These are phyloP conservation scores for Asbolus verrucosus DNA, from an alignment of 1,140 invertebrate genomes.

Conservation along the genomic window DNA sequence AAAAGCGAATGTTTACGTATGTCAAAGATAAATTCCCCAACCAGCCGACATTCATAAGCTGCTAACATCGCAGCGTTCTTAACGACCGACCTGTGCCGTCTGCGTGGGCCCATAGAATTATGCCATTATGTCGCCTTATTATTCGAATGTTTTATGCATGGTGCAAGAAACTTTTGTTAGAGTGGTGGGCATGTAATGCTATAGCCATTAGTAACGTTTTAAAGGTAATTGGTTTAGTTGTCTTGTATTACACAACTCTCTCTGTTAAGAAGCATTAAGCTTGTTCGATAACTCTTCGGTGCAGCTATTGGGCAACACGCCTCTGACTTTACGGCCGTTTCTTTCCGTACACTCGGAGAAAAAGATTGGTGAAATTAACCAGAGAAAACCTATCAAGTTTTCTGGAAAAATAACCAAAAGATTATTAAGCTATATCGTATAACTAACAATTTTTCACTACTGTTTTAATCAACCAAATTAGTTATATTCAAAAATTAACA, in stretches of 20 bases:
- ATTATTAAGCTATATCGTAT: too few relatives aligned
- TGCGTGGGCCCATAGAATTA: background rate
- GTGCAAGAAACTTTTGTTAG: slow-evolving; percentile 13
- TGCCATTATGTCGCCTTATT: slow-evolving; percentile 11
- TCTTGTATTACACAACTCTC: background rate
- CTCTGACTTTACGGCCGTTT: background rate
- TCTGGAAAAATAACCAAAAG: too few relatives aligned
- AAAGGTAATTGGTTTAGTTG: slow-evolving; percentile 25
- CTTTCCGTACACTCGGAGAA: too few relatives aligned
- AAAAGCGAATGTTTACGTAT: background rate
- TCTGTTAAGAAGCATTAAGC: background rate
- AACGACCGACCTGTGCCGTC: slow-evolving; percentile 1
- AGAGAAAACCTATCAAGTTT: too few relatives aligned
- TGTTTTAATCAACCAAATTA: too few relatives aligned
- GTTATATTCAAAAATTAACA: too few relatives aligned
- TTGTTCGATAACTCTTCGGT: too few relatives aligned
- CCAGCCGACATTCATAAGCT: background rate
- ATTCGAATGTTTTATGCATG: slow-evolving; percentile 9
- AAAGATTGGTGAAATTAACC: too few relatives aligned
- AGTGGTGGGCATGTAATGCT: slow-evolving; percentile 4
- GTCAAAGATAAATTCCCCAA: background rate
- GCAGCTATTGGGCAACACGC: too few relatives aligned
- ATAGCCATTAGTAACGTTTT: slow-evolving; percentile 13
- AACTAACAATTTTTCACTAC: too few relatives aligned
- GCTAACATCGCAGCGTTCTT: background rate